phyloP scores from a whole-genome alignment of 2,113 vertebrate species.

The Poeciliopsis prolifica region DNA sequence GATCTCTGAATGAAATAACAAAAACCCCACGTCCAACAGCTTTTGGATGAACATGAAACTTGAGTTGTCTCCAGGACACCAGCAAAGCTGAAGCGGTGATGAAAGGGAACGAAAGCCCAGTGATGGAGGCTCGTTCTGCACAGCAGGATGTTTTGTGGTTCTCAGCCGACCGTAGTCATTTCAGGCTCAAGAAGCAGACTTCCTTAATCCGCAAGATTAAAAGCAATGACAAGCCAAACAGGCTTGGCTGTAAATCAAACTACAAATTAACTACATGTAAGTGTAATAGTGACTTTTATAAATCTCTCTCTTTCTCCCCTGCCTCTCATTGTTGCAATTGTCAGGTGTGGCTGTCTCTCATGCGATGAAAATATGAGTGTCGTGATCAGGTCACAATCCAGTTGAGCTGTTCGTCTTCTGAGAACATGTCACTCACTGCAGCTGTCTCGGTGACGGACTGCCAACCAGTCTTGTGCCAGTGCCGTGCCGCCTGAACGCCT shows the following conservation, averaged over 20 bases:
- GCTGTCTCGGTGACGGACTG: slow-evolving; percentile 47
- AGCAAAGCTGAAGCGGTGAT: slow-evolving; percentile 55
- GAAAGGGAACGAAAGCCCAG: slow-evolving; percentile 57
- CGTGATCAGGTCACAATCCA: slow-evolving; percentile 25
- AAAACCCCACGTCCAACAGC: not conserved
- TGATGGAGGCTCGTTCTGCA: slow-evolving; percentile 39
- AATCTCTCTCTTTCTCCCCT: not conserved
- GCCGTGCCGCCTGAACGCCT: slow-evolving; percentile 18
- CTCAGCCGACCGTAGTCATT: slow-evolving; percentile 48
- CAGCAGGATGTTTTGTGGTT: slow-evolving; percentile 19
- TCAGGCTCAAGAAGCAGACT: slow-evolving; percentile 55
- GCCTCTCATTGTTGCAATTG: slow-evolving; percentile 12
- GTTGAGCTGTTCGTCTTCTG: slow-evolving; percentile 40
- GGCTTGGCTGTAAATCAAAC: not conserved
- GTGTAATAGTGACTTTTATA: not conserved
- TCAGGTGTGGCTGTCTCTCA: slow-evolving; percentile 45
- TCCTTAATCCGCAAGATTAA: slow-evolving; percentile 51
- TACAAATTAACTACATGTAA: not conserved
- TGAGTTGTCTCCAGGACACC: slow-evolving; percentile 40
- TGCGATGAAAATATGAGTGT: slow-evolving; percentile 33
- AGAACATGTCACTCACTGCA: slow-evolving; percentile 39
- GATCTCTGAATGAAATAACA: not conserved
- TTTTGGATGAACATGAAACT: not conserved
- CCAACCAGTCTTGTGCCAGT: slow-evolving; percentile 30
- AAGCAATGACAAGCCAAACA: slow-evolving; percentile 32